Conservation (phyloP, 1,140 invertebrate genomes). For the Microplitis demolitor region DNA sequence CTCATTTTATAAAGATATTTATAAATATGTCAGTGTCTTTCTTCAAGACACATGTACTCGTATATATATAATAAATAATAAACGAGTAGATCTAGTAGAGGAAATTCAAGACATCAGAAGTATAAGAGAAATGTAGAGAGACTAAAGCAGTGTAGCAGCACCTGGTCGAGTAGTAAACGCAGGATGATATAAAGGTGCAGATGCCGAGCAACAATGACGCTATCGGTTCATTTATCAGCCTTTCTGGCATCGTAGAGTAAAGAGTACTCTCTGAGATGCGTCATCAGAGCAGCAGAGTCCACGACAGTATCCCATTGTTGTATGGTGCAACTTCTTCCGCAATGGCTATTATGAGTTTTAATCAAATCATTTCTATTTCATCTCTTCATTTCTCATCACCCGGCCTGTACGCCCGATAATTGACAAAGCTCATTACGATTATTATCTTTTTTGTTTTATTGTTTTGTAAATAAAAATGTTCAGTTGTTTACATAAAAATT, state of each 20-base stretch:
- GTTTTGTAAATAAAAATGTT: background rate
- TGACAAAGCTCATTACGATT: background rate
- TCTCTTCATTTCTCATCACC: background rate
- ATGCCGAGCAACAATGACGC: constrained; percentile 49
- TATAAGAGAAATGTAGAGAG: constrained; percentile 21
- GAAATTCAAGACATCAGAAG: constrained; percentile 3
- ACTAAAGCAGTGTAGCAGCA: background rate
- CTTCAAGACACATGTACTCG: background rate
- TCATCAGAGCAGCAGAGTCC: constrained; percentile 25
- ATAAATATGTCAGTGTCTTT: background rate
- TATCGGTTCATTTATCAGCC: constrained; percentile 62
- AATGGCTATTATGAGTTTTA: constrained; percentile 54
- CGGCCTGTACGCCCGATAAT: background rate
- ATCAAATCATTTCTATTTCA: constrained; percentile 57
- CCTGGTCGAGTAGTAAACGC: constrained; percentile 18
- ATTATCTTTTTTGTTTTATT: background rate
- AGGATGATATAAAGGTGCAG: constrained; percentile 47
- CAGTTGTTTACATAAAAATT: background rate
- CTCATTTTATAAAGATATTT: too few species aligned
- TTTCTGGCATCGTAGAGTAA: constrained; percentile 38
- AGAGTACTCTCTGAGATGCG: constrained; percentile 15
- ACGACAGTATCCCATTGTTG: constrained; percentile 36
- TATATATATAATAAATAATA: too few species aligned
- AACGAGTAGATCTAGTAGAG: background rate
- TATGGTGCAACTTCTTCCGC: constrained; percentile 43